Base-by-base conservation (phyloP, 1,140 invertebrate genomes). In the Dinoponera quadriceps region DNA sequence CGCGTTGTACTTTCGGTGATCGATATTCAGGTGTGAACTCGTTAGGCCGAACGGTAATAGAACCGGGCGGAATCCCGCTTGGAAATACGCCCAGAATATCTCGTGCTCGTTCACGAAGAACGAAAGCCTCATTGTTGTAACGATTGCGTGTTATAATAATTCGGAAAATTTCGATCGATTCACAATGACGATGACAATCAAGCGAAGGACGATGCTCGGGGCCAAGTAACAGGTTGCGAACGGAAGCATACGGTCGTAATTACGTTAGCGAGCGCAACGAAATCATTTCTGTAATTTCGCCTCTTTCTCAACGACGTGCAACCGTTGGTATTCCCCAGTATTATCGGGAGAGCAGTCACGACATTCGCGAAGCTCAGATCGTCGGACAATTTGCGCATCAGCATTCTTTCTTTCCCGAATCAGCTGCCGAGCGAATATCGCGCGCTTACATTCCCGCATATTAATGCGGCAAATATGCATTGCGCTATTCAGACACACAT, bases 141-240 rank as follows among this genome's bases (percentile, higher is more conserved):
- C 38, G 38, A 11, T 44, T 11, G 11, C 38, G 38, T 9, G 38
- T 44, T 11, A 11, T 9, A 9, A 44, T 3, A 44, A 4, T 44
- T 44, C 38, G 38, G 11, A 9, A 5, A 33, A 44, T 0, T 11
- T 9, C 7, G 38, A 44, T 29, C 25, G 75, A 80, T 69, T 63
- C 38, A n/a, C 25, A 22, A n/a, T 13, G 29, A 78, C 20, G n/a
- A n/a, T 13, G 51, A 27, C 71, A 80, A 69, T 54, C 18, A 80
- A 65, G 33, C 33, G 33, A 80, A 48, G 18, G 65, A 80, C 71
- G 65, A 80, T 18, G 51, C 65, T 29, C 14, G 18, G 18, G 14
- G 65, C 33, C 25, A 80, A 80, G 75, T 80, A 80, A 80, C 75
- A 80, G 75, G 75, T 80, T 80, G 75, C 65, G 75, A 80, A n/a